phyloP scores from a whole-genome alignment of 1,140 invertebrate species.

The Zaprionus africanus region DNA sequence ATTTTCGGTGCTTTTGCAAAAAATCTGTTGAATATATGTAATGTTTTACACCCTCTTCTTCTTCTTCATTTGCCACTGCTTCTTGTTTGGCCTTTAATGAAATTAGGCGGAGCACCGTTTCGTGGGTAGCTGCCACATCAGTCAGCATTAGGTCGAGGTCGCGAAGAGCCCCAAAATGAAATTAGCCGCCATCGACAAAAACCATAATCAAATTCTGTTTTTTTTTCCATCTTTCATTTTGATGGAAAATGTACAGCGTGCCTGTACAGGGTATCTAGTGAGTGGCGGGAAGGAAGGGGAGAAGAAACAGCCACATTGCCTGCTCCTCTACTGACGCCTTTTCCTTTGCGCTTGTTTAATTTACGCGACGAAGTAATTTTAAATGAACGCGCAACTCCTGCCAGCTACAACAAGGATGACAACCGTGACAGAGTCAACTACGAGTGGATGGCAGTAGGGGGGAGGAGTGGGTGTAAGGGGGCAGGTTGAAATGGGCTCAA shows the following conservation, averaged over 20 bases:
- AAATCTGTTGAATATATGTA: conserved; percentile 64
- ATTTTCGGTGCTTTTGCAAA: conserved; percentile 41
- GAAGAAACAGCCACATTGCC: not conserved
- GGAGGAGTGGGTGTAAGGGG: not conserved
- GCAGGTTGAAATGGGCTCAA: conserved; percentile 41
- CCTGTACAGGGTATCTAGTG: conserved; percentile 33
- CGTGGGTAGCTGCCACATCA: conserved; percentile 62
- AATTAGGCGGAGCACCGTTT: conserved; percentile 53
- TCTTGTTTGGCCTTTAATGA: conserved; percentile 58
- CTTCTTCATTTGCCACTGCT: conserved; percentile 9
- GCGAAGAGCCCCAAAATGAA: conserved; percentile 57
- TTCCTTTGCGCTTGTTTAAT: conserved; percentile 58
- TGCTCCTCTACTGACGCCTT: conserved; percentile 40
- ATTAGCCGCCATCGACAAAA: conserved; percentile 77
- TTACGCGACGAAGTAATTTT: conserved; percentile 76
- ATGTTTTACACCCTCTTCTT: conserved; percentile 3
- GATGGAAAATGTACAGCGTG: conserved; percentile 5
- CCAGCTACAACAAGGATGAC: conserved; percentile 43
- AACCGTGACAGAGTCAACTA: conserved; percentile 3
- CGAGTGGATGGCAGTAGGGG: not conserved
- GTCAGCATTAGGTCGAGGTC: conserved; percentile 66
- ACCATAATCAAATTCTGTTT: conserved; percentile 67
- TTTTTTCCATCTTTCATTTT: not conserved
- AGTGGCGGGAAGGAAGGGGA: not conserved
- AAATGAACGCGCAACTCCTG: conserved; percentile 53